phyloP scores from a whole-genome alignment of 2,113 vertebrate genomes.

The Odocoileus virginianus region DNA sequence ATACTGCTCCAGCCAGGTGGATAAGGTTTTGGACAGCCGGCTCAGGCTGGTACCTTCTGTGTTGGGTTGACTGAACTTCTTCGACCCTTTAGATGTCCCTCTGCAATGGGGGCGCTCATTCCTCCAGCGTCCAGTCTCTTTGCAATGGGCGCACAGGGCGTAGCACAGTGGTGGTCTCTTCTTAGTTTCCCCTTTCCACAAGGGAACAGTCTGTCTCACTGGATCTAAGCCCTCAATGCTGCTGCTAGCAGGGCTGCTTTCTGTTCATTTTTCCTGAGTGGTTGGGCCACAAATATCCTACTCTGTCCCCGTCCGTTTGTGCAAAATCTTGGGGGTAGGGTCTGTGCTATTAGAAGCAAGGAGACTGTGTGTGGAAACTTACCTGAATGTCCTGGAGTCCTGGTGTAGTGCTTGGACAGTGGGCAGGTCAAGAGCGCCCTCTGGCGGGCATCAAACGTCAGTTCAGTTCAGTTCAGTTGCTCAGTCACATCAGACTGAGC shows the following conservation, averaged over 20 bases:
- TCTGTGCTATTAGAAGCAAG: not conserved
- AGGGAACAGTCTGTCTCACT: not conserved
- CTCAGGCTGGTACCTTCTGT: not conserved
- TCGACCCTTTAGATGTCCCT: not conserved
- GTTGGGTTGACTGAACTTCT: not conserved
- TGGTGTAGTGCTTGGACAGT: not conserved
- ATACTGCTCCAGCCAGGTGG: not conserved
- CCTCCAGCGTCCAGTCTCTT: not conserved
- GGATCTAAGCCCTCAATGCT: not conserved
- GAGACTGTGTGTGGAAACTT: not conserved
- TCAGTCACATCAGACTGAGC: not conserved
- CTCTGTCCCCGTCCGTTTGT: not conserved
- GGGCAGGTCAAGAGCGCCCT: not conserved
- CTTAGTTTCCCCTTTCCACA: not conserved
- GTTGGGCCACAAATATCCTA: not conserved
- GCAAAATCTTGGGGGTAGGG: not conserved
- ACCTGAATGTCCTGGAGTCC: not conserved
- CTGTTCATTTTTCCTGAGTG: not conserved
- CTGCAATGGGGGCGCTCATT: not conserved
- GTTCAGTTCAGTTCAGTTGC: not conserved
- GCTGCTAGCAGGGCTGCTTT: not conserved
- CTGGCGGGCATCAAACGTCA: not conserved
- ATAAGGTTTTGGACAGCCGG: not conserved
- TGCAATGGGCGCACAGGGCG: not conserved
- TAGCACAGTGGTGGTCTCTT: not conserved